Evolutionary conservation across 2,888 invertebrate species (phyloP).

Genomic region (Pyrocoelia pectoralis): DNA sequence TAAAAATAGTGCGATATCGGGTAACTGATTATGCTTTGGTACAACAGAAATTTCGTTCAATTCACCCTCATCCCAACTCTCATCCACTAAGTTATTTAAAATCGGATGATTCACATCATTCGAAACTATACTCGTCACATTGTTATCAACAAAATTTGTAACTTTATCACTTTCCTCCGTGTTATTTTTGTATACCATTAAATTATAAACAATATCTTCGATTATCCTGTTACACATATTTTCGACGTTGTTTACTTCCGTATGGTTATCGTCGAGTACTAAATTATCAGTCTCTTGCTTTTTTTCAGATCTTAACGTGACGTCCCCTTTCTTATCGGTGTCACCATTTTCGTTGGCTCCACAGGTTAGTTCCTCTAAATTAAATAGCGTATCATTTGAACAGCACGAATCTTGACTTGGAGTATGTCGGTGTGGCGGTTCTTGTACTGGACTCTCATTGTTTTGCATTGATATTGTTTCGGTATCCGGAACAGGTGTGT

Average conservation of each 20-base stretch:
- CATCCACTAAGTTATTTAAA: too few relatives aligned
- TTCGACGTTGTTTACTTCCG: not conserved
- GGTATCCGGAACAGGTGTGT: constrained; percentile 54
- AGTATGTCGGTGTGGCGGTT: constrained; percentile 56
- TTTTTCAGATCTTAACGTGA: constrained; percentile 2
- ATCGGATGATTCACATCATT: too few relatives aligned
- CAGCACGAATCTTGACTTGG: constrained; percentile 72
- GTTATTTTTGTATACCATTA: not conserved
- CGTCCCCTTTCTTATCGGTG: constrained; percentile 21
- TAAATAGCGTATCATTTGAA: constrained; percentile 70
- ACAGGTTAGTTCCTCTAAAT: constrained; percentile 64
- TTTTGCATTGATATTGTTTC: constrained; percentile 59
- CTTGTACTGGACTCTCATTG: constrained; percentile 59
- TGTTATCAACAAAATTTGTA: too few relatives aligned
- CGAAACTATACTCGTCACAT: too few relatives aligned
- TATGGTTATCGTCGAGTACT: not conserved
- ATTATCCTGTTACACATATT: not conserved
- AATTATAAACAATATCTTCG: constrained; percentile 10
- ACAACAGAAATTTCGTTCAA: not conserved
- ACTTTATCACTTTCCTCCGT: too few relatives aligned
- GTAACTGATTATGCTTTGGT: not conserved
- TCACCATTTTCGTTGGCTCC: constrained; percentile 44
- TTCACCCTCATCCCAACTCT: too few relatives aligned
- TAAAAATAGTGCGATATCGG: not conserved
- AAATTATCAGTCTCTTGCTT: constrained; percentile 13